Evolutionary conservation across 2,888 invertebrate genomes (phyloP).

Genomic region (Orthonychiurus folsomi): DNA sequence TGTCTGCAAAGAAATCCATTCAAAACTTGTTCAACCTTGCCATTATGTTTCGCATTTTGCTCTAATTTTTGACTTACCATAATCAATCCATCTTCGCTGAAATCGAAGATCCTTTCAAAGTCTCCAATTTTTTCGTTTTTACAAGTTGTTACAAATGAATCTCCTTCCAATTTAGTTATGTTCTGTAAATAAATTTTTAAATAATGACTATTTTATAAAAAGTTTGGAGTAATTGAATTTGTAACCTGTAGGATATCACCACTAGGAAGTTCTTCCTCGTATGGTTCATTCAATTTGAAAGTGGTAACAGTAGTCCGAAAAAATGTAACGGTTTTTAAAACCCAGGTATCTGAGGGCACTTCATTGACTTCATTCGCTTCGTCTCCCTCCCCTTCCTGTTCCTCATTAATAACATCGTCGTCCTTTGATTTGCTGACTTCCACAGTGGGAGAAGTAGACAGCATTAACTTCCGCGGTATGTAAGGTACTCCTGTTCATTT

Average conservation of each 20-base stretch:
- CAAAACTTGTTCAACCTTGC: too few relatives aligned
- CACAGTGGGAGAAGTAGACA: slow-evolving; percentile 53
- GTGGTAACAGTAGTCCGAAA: slow-evolving; percentile 50
- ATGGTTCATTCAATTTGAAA: slow-evolving; percentile 56
- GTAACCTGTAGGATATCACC: slow-evolving; percentile 48
- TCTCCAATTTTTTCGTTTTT: slow-evolving; percentile 42
- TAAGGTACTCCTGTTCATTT: slow-evolving; percentile 62
- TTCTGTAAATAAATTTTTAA: slow-evolving; percentile 16
- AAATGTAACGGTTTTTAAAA: slow-evolving; percentile 52
- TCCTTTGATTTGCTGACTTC: slow-evolving; percentile 47
- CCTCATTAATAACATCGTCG: background rate
- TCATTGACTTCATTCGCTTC: too few relatives aligned
- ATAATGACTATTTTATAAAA: background rate
- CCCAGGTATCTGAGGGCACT: too few relatives aligned
- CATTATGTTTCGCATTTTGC: slow-evolving; percentile 5
- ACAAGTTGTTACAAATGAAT: slow-evolving; percentile 23
- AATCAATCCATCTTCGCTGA: slow-evolving; percentile 44
- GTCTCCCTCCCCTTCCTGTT: too few relatives aligned
- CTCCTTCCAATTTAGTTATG: slow-evolving; percentile 22
- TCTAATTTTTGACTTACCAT: slow-evolving; percentile 41
- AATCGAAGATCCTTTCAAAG: slow-evolving; percentile 46
- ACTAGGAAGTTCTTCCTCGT: slow-evolving; percentile 57
- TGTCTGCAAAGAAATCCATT: too few relatives aligned
- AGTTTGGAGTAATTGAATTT: slow-evolving; percentile 4
- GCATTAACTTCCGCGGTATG: slow-evolving; percentile 58